Evolutionary conservation across 2,113 vertebrate species (phyloP).

Genomic region (Tragelaphus strepsiceros): DNA sequence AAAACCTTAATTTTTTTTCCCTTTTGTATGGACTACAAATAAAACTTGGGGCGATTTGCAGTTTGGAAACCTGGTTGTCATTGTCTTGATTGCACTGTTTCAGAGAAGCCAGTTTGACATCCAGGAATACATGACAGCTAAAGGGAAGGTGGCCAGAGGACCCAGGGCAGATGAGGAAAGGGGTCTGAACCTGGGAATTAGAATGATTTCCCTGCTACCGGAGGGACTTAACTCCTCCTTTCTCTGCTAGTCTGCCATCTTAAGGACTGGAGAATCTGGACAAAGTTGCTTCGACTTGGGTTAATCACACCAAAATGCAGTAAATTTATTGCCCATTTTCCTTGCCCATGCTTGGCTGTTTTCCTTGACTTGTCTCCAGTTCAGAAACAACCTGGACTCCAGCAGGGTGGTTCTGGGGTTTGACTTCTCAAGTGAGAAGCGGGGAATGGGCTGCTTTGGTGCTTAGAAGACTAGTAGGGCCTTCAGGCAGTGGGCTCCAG

Average conservation of each 20-base stretch:
- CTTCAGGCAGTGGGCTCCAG: not conserved
- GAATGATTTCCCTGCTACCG: not conserved
- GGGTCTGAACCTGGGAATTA: constrained; percentile 14
- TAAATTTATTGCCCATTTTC: not conserved
- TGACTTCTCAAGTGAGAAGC: constrained; percentile 22
- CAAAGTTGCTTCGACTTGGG: not conserved
- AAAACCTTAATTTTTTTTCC: constrained; percentile 61
- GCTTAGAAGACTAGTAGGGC: not conserved
- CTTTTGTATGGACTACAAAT: constrained; percentile 81
- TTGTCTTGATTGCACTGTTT: constrained; percentile 76
- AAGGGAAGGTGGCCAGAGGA: constrained; percentile 13
- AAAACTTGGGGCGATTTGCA: constrained; percentile 76
- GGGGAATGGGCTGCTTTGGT: constrained; percentile 24
- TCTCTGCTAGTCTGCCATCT: not conserved
- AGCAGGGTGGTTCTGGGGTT: constrained; percentile 29
- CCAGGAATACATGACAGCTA: constrained; percentile 57
- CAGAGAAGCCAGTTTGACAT: constrained; percentile 71
- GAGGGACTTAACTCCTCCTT: not conserved
- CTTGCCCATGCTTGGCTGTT: not conserved
- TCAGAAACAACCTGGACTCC: constrained; percentile 20
- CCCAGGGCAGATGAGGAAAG: constrained; percentile 23
- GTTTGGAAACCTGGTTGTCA: constrained; percentile 77
- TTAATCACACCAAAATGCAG: not conserved
- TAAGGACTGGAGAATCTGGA: constrained; percentile 18
- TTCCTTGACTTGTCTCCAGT: constrained; percentile 19